Evolutionary conservation across 2,113 vertebrate species (phyloP).

Genomic region (Aegithalos caudatus): DNA sequence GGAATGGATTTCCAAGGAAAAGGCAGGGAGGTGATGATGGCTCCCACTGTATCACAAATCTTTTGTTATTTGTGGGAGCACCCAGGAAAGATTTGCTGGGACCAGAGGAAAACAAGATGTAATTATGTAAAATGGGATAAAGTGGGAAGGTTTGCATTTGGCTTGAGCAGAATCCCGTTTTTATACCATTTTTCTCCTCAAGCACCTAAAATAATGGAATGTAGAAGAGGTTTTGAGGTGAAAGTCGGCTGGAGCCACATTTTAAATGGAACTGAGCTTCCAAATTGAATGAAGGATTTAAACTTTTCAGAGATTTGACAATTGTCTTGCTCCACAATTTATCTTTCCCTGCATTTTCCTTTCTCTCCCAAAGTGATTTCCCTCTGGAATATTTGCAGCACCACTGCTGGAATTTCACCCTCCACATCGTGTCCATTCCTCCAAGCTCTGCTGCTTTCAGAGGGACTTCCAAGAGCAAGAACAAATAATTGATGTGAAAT

Average conservation of each 20-base stretch:
- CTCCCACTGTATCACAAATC: not conserved
- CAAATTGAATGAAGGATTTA: not conserved
- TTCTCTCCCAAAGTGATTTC: not conserved
- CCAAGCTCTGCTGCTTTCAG: not conserved
- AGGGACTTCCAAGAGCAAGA: not conserved
- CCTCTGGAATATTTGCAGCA: not conserved
- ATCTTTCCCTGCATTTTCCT: not conserved
- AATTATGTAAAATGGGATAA: not conserved
- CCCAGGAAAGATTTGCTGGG: not conserved
- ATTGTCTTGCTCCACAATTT: not conserved
- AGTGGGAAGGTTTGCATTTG: not conserved
- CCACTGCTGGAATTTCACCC: not conserved
- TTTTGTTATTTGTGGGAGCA: not conserved
- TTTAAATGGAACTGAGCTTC: not conserved
- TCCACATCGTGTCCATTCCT: not conserved
- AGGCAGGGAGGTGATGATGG: not conserved
- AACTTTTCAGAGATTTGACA: not conserved
- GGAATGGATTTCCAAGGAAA: not conserved
- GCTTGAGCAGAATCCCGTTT: not conserved
- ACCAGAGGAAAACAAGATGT: not conserved
- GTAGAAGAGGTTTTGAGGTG: not conserved
- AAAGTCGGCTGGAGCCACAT: not conserved
- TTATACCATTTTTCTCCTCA: not conserved
- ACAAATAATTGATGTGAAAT: not conserved
- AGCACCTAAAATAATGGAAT: accelerated